Base-by-base conservation (phyloP, 2,888 invertebrate species). In the Ophonus ardosiacus region DNA sequence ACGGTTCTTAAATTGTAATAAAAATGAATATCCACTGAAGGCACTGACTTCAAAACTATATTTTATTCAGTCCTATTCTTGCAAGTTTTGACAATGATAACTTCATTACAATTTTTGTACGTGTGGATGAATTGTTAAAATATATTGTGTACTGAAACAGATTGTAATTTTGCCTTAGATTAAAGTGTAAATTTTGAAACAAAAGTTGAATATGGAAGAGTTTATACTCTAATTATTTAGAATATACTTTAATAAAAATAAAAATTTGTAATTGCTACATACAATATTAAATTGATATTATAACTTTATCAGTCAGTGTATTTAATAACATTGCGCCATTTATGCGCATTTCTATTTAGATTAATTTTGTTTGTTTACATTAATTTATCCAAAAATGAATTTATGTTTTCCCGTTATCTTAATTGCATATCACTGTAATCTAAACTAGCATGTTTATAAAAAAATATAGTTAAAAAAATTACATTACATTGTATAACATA, bases 331-430 rank as follows among this genome's bases (percentile, higher is more conserved):
- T 51, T 51, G 43, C 10, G 13, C 0, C 59, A 59, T 21, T 74
- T 15, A 18, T 74, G 18, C 10, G 13, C 71, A 40, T 43, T 43
- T 68, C n/a, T 74, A 43, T 74, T 43, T 43, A 43, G 71, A 74
- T 74, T 43, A 43, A 43, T 74, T 5, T 15, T 10, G 17, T 43
- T 40, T 74, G 43, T 74, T 74, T 74, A 74, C 43, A 40, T 43
- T 74, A 74, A 74, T 74, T 68, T 43, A 74, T 74, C 71, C 18
- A 43, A 43, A 74, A 43, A 74, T 74, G 1, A 74, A 68, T 24
- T 68, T 38, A 68, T 68, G 68, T 51, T 51, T 18, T 40, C 18
- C 15, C 13, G 71, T 74, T 74, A 74, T 74, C 71, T 74, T 74
- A 74, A 74, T 74, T 43, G 71, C 43, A 51, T 74, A 43, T 74